These are phyloP conservation scores for Mus pahari DNA, from an alignment of 2,113 vertebrate species.

Conservation along the genomic window DNA sequence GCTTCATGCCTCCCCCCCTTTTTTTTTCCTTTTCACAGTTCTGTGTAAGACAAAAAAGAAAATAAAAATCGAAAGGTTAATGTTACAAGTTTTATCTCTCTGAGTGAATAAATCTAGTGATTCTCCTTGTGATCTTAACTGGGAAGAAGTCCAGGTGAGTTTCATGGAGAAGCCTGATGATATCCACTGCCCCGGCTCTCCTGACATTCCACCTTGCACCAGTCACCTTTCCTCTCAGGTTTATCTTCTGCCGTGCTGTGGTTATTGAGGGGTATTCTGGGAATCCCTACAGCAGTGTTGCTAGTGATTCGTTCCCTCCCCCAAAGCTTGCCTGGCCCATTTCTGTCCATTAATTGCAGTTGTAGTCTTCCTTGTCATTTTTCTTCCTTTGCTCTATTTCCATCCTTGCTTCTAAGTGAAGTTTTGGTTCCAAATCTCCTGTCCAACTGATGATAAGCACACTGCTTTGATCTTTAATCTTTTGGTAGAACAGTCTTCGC, in stretches of 20 bases:
- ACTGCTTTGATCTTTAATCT: conserved; percentile 26
- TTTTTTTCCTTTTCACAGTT: background rate
- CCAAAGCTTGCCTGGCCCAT: background rate
- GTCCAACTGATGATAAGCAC: background rate
- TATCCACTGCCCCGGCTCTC: background rate
- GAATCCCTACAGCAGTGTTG: background rate
- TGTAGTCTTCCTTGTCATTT: background rate
- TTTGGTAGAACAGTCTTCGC: background rate
- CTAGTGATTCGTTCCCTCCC: background rate
- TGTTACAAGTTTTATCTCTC: conserved; percentile 9
- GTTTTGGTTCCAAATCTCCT: background rate
- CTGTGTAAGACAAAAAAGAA: background rate
- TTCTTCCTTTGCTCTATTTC: background rate
- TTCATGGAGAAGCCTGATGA: background rate
- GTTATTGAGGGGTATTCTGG: background rate
- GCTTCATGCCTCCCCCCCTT: background rate
- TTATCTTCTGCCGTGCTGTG: background rate
- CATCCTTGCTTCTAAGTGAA: background rate
- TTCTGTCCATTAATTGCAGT: background rate
- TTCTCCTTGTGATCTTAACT: background rate
- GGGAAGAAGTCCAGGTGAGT: background rate
- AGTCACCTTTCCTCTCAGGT: background rate
- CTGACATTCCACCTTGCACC: background rate
- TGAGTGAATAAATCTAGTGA: background rate
- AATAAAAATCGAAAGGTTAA: background rate